These are phyloP conservation scores for Morpho deidamia DNA, from an alignment of 2,888 invertebrate species.

Conservation along the genomic window DNA sequence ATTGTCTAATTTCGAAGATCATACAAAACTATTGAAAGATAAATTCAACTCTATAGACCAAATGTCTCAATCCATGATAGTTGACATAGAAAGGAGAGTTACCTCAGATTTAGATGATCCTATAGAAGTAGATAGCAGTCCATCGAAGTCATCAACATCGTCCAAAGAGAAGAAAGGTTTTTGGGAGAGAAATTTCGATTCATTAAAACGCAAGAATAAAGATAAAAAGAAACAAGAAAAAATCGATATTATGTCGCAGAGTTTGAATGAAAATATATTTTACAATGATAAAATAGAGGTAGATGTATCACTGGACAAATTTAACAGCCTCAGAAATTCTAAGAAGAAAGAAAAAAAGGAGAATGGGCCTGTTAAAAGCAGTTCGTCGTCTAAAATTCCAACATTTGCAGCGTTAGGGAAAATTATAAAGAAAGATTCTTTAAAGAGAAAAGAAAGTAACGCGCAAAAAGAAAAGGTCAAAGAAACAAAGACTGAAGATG, in stretches of 20 bases:
- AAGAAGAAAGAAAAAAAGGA: conserved; percentile 60
- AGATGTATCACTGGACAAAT: conserved; percentile 57
- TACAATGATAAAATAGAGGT: conserved; percentile 69
- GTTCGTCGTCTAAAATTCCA: conserved; percentile 69
- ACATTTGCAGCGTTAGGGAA: conserved; percentile 71
- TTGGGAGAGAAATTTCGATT: conserved; percentile 75
- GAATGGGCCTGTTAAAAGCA: conserved; percentile 55
- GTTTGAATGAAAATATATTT: conserved; percentile 74
- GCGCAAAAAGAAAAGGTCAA: conserved; percentile 33
- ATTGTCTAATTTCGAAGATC: conserved; percentile 57
- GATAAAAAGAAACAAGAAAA: conserved; percentile 64
- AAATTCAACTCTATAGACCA: conserved; percentile 73
- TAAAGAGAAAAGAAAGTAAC: conserved; percentile 49
- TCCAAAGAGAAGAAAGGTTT: conserved; percentile 73
- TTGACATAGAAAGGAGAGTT: conserved; percentile 63
- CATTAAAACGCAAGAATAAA: conserved; percentile 58
- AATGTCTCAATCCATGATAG: conserved; percentile 75
- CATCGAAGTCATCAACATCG: conserved; percentile 61
- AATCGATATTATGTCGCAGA: conserved; percentile 72
- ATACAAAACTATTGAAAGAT: conserved; percentile 61
- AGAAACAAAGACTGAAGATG: conserved; percentile 34
- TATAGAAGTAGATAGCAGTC: conserved; percentile 46
- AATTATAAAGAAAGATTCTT: conserved; percentile 71
- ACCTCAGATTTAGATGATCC: conserved; percentile 41
- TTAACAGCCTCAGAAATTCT: conserved; percentile 63